Evolutionary conservation across 2,888 invertebrate genomes (phyloP), one percentile per base, ranked within the genome.

Genomic region (Trichopoda pennipes): DNA sequence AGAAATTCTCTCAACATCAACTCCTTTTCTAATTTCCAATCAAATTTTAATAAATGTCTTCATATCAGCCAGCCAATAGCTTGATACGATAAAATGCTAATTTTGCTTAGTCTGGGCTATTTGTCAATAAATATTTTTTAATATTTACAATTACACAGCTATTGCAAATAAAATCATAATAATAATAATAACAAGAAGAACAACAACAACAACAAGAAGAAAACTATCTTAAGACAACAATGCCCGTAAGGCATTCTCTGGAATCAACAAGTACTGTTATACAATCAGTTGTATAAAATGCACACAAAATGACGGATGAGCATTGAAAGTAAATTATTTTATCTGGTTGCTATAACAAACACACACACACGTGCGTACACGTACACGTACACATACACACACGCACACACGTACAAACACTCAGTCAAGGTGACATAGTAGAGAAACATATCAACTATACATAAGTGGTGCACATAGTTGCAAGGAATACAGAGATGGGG

Each of bases 251-350:
- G 51, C 56, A 63, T 73, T 81, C 53, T 56, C 51, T 32, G 21
- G 73, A 55, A 76, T 80, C 80, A 66, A 66, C 66, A 81, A 77
- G 81, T 81, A 77, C 81, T 63, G 81, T 81, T 77, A 81, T 23
- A 2, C 58, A 58, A 53, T 28, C 17, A 63, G 14, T 44, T 16
- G 56, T 28, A 7, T 35, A 10, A 12, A 16, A 32, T n/a, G 42
- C 8, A 28, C 16, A 56, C 61, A 55, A 64, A 19, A 77, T 78
- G 78, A 78, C 53, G 58, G 69, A 82, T 82, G 78, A 66, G 58
- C 63, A 53, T 70, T 70, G 64, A 75, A 78, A 66, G 66, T 47
- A 61, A 78, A 78, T 81, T 64, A 78, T 70, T 70, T 78, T 19
- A 16, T 2, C 4, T n/a, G 61, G 53, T 38, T 21, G 55, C 4